Base-by-base conservation (phyloP, 2,113 vertebrate genomes). In the Gymnocephalus cernua region DNA sequence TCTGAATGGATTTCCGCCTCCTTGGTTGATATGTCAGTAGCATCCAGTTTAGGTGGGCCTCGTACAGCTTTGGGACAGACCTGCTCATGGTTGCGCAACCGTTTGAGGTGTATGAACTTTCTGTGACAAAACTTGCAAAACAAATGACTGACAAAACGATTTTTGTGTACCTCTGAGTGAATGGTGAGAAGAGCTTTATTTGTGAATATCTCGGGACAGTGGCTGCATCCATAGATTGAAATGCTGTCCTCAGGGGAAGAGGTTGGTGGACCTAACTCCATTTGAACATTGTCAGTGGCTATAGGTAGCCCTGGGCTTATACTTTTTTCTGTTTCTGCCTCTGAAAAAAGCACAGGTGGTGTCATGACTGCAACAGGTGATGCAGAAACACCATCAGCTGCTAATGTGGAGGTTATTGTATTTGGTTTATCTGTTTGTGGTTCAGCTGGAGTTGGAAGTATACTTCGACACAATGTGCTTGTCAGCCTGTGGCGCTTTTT, bases 101-200 rank as follows among this genome's bases (percentile, higher is more conserved):
- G 92, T 90, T 96, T 97, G 16, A 92, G 86, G 82, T 96, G 97
- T 89, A 96, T 97, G 88, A 99, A 99, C 50, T 97, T 96, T 78
- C 96, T 97, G 91, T 93, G 95, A 90, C 98, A 99, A 79, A 97
- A 96, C 87, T 97, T 99, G 93, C 98, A 99, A 80, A 94, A 92
- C 35, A 97, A 93, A 53, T 93, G 95, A 90, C 94, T 97, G 92
- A 94, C 91, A 86, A 96, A 97, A 65, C 92, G 93, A 7, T 96
- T 96, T 88, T 96, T 96, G 88, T 98, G 97, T 44, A 96, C 94
- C 74, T 97, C 96, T 88, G 89, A 93, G 80, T 98, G 97, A 79
- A 95, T 90, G 29, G 92, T 91, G 32, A 97, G 95, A 68, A 97
- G 92, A 0, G 93, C 90, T 77, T 95, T 94, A 59, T 96, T 97